Base-by-base conservation (phyloP, 2,888 invertebrate genomes). In the Hyles lineata region DNA sequence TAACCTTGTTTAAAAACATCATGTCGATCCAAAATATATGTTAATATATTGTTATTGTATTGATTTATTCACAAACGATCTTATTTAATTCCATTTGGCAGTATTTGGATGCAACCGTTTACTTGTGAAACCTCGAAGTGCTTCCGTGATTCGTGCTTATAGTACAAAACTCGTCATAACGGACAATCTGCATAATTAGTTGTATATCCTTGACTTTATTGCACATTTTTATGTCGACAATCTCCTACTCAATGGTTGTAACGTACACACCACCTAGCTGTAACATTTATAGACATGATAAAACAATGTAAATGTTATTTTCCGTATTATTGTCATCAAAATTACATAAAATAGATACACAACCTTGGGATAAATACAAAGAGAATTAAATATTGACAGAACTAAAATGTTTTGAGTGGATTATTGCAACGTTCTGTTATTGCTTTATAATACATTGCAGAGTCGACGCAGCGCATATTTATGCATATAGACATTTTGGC, bases 171-270 rank as follows among this genome's bases (percentile, higher is more conserved):
- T 9, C 63, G 43, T 43, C 63, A 63, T 63, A 63, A 63, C 35
- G 35, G 63, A 63, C 11, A 63, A 35, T 21, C 35, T 63, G 43
- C 63, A 35, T 63, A 43, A 43, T 63, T n/a, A 62, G 62, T 62
- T 15, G 19, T 11, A n/a, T 63, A 35, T 43, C 63, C 63, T 63
- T 63, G 35, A 63, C 43, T 63, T 63, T 63, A 43, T 21, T 35
- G 63, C 23, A 43, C 55, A 21, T 70, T 74, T 70, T 76, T 72
- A n/a, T 55, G 32, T 29, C 19, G 74, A 72, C 73, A 74, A 76
- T 76, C 75, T 73, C 77, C 71, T 35, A 21, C 35, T 63, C 43
- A 35, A 63, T 63, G 43, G 15, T 63, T n/a, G 21, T 23, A 23
- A 63, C 71, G 72, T 75, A 67, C 35, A 71, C 72, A 67, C 50